Base-by-base conservation (phyloP, 2,797 vertebrate species). In the Cynodonichthys magdalenae region DNA sequence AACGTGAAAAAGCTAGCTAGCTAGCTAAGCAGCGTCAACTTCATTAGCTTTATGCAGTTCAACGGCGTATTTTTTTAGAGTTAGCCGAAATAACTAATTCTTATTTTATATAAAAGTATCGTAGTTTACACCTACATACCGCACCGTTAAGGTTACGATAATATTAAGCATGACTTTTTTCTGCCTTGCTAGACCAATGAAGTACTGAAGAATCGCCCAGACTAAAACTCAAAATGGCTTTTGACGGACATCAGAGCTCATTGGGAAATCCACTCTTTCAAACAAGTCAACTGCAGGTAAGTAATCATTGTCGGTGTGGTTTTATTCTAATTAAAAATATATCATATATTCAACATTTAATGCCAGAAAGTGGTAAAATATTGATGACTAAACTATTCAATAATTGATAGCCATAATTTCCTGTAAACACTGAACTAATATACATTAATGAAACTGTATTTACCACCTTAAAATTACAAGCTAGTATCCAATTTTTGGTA, bases 241-340 rank as follows among this genome's bases (percentile, higher is more conserved):
- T 87, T 56, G 81, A 88, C 54, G 67, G 75, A 12, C 74, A 78
- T 74, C 84, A 82, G 17, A 75, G 51, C 41, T 27, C 54, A 9
- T 66, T 67, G 54, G 28, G 74, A 58, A 87, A 87, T 60, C 83
- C 82, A 6, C 74, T 82, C 19, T 87, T 87, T 53, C 80, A 85
- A 11, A 46, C 73, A 5, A 70, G 70, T 42, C 67, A 85, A 18
- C 59, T 1, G 27, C 82, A 82, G 82, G 89, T 89, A 81, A 81
- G 54, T 0, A 31, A 6, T 5, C 0, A 15, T 46, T 57, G n/a
- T 18, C 3, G 15, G 15, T 15, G 24, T 18, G 34, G 12, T 14
- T 1, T 24, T 46, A 44, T 50, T 29, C 39, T 17, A 42, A 42
- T 19, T 9, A 41, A 4, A 45, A 4, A 45, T 14, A 19, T 12